Evolutionary conservation across 2,113 vertebrate species (phyloP), one percentile per base, ranked within the genome.

Genomic region (Menidia beryllina): DNA sequence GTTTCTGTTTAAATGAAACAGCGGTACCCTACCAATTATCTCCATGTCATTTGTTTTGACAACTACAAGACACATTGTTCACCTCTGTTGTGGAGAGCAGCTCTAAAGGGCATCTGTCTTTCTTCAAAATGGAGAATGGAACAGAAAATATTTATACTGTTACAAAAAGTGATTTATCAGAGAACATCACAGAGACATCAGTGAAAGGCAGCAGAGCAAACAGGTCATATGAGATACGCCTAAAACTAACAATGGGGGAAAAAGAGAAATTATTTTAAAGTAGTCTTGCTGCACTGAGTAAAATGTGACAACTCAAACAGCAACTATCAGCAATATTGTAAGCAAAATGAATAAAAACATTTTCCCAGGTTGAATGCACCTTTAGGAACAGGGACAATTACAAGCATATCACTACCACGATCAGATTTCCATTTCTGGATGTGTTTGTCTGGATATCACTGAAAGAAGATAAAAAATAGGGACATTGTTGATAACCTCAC

Each of bases 161-260:
- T 83, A 73, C 82, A 87, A 89, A 84, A 84, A 83, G 78, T 92
- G 90, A 91, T 93, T 93, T 93, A 92, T 93, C 86, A 80, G 75
- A 52, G 75, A 89, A 82, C 54, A 70, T 86, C 87, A 88, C 70
- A 26, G 60, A 85, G 77, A 85, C 90, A 88, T 88, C 85, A 72
- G 84, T 88, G 81, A 88, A 87, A 90, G 84, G 86, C 86, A 91
- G 80, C 79, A 36, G 90, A 86, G 85, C 89, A 91, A 79, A 82
- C 76, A 57, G 83, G 84, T 90, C 91, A 89, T 86, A 85, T 86
- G 83, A 89, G 88, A 90, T 89, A 86, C 81, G 86, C 89, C 83
- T 85, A 72, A 84, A 88, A 70, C 69, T 82, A 67, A 64, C 61
- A 69, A 19, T 62, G 68, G n/a, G 64, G 76, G 75, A 80, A 71